Conservation (phyloP, 2,888 invertebrate genomes). For the Drosophila neotestacea region DNA sequence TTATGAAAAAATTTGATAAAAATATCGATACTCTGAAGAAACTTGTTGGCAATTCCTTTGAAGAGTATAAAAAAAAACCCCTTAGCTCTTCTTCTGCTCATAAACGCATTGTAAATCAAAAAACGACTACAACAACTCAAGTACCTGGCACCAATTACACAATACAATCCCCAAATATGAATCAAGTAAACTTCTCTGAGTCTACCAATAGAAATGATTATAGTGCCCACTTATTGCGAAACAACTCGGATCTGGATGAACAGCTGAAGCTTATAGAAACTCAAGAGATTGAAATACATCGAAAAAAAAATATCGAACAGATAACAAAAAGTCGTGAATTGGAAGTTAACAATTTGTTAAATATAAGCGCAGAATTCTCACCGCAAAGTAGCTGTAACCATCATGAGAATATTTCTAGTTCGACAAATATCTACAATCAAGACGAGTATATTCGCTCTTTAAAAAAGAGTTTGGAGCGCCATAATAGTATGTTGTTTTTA, state of each 20-base stretch:
- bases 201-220: slow-evolving; percentile 47
- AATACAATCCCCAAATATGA: not conserved
- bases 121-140: not conserved
- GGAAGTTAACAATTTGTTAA: slow-evolving; percentile 47
- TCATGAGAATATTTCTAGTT: slow-evolving; percentile 13
- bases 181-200: no score
- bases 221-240: slow-evolving; percentile 78
- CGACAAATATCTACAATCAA: slow-evolving; percentile 82
- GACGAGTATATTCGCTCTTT: slow-evolving; percentile 85
- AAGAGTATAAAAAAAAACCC: slow-evolving; percentile 51
- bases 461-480: slow-evolving; percentile 83
- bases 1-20: slow-evolving; percentile 82
- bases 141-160: not conserved
- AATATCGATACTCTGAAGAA: slow-evolving; percentile 84
- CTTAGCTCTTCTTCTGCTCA: not conserved
- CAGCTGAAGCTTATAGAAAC: slow-evolving; percentile 83
- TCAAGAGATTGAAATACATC: slow-evolving; percentile 83
- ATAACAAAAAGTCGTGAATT: slow-evolving; percentile 47
- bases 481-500: slow-evolving; percentile 84
- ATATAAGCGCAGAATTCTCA: slow-evolving; percentile 39
- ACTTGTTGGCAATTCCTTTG: slow-evolving; percentile 81
- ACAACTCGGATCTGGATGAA: slow-evolving; percentile 83
- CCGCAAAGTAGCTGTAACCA: not conserved
- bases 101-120: not conserved
- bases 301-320: slow-evolving; percentile 67